These are phyloP conservation scores for Knipowitschia caucasica DNA, from an alignment of 2,797 vertebrate genomes.

Conservation along the genomic window DNA sequence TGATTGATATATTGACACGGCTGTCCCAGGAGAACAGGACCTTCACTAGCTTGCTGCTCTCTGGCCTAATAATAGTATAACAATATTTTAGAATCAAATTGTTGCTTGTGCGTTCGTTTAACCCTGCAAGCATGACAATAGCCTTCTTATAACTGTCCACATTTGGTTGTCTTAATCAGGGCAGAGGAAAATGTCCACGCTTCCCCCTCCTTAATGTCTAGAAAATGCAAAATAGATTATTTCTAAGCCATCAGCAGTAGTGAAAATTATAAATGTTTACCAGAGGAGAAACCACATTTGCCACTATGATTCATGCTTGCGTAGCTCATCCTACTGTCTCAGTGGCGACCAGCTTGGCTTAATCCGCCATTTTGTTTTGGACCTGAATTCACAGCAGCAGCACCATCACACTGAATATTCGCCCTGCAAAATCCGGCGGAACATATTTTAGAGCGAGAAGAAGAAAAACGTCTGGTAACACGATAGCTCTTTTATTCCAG, in stretches of 20 bases:
- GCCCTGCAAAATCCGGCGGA: constrained; percentile 36
- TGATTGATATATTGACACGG: no score
- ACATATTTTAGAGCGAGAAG: constrained; percentile 32
- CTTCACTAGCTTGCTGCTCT: no score
- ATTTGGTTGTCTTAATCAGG: no score
- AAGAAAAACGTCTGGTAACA: constrained; percentile 22
- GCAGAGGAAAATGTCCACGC: constrained; percentile 17
- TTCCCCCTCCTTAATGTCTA: constrained; percentile 21
- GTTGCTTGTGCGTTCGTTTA: no score
- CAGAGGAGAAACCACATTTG: constrained; percentile 12
- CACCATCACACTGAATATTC: constrained; percentile 46
- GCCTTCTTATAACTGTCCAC: no score
- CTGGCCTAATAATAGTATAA: no score
- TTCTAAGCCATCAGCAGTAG: constrained; percentile 6
- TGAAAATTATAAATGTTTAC: constrained; percentile 5
- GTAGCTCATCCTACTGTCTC: constrained; percentile 35
- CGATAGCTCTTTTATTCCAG: constrained; percentile 34
- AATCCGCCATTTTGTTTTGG: constrained; percentile 76
- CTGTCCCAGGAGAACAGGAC: no score
- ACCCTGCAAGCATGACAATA: no score
- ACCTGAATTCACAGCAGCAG: constrained; percentile 55
- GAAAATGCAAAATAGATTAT: constrained; percentile 7
- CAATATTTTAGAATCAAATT: no score
- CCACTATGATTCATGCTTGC: constrained; percentile 22
- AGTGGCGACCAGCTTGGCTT: constrained; percentile 51